These are phyloP conservation scores for Chelon labrosus DNA, from an alignment of 2,797 vertebrate genomes.

Conservation along the genomic window DNA sequence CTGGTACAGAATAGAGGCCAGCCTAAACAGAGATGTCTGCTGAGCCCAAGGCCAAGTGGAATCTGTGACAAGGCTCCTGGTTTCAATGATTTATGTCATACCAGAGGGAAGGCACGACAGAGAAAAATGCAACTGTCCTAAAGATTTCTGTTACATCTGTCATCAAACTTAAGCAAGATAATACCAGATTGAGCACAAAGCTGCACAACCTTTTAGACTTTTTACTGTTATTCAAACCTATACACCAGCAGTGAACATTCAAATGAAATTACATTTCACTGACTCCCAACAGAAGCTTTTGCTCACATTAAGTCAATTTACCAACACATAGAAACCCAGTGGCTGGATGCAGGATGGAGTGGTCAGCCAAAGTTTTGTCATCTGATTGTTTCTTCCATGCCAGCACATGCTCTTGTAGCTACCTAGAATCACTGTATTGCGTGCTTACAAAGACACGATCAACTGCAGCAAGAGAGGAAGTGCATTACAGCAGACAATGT, in stretches of 20 bases:
- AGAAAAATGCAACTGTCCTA: conserved; percentile 9
- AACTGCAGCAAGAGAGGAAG: neutral
- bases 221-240: neutral
- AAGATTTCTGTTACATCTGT: conserved; percentile 1
- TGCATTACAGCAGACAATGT: neutral
- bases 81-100: conserved; percentile 28
- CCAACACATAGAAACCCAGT: conserved; percentile 1
- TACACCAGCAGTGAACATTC: neutral
- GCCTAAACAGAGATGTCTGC: conserved; percentile 14
- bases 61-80: conserved; percentile 21
- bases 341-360: conserved; percentile 4
- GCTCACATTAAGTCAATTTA: no score
- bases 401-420: conserved; percentile 22
- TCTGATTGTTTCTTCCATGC: conserved; percentile 25
- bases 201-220: neutral
- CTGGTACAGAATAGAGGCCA: conserved; percentile 28
- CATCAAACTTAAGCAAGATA: neutral
- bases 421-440: neutral
- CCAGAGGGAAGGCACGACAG: conserved; percentile 20
- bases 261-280: no score
- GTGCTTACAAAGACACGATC: neutral
- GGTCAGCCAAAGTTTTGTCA: conserved; percentile 4
- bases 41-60: conserved; percentile 1
- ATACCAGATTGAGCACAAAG: neutral
- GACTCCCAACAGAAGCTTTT: no score